Conservation (phyloP, 2,888 invertebrate species). For the Arrhopalites spinosus region DNA sequence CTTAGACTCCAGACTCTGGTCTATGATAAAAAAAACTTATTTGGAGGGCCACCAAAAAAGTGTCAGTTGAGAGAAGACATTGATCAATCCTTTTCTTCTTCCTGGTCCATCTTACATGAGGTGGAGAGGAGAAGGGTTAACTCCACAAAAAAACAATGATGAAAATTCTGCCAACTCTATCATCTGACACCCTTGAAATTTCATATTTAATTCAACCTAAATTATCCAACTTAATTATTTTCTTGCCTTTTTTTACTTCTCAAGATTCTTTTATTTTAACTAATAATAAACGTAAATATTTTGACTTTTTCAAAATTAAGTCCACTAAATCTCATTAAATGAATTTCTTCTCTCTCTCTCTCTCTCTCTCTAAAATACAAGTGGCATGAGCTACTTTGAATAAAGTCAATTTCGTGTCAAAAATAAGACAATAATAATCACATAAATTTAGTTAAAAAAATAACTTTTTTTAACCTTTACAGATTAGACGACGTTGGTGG, state of each 20-base stretch:
- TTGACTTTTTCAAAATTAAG: not conserved
- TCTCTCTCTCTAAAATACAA: too few relatives aligned
- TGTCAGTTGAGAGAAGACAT: slow-evolving; percentile 44
- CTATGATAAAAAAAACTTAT: slow-evolving; percentile 41
- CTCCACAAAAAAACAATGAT: not conserved
- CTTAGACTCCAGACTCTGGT: slow-evolving; percentile 42
- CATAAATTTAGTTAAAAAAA: too few relatives aligned
- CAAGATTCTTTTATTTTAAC: too few relatives aligned
- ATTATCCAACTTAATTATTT: too few relatives aligned
- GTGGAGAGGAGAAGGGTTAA: slow-evolving; percentile 11
- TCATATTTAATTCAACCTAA: not conserved
- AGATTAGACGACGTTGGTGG: too few relatives aligned
- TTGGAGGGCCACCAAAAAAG: slow-evolving; percentile 38
- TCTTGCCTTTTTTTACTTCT: too few relatives aligned
- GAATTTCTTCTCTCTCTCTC: too few relatives aligned
- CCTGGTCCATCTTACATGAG: slow-evolving; percentile 37
- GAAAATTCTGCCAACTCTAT: not conserved
- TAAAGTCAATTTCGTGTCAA: too few relatives aligned
- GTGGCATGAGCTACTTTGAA: too few relatives aligned
- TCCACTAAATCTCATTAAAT: too few relatives aligned
- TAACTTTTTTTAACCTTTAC: too few relatives aligned
- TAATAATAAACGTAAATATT: not conserved
- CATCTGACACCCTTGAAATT: not conserved
- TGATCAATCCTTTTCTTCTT: slow-evolving; percentile 35
- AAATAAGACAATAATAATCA: too few relatives aligned